A percentile compares a stretch with the other conserved stretches of the same genome.
Evolutionary conservation across 2,797 vertebrate species (phyloP).

Genomic region (Rhincodon typus): DNA sequence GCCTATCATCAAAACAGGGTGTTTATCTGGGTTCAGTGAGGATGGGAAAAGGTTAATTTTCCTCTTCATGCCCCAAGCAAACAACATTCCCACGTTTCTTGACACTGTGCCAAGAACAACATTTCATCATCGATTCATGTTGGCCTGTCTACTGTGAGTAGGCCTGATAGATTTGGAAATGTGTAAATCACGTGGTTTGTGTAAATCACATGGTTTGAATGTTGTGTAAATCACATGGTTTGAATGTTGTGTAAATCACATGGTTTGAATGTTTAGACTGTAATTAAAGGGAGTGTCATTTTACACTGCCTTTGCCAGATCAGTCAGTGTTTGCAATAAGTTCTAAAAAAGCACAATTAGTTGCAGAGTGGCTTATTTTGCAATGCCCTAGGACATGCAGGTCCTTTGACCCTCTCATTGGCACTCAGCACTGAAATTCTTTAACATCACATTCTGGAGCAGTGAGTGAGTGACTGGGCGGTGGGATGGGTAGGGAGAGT

Average conservation of each 20-base stretch:
- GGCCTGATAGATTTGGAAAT: slow-evolving; percentile 3
- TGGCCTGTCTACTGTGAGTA: background rate
- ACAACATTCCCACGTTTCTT: background rate
- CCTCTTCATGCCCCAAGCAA: background rate
- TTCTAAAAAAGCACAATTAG: background rate
- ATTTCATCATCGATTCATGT: background rate
- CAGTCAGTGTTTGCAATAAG: background rate
- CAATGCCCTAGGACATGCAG: background rate
- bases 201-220: background rate
- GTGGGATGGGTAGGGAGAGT: too few relatives aligned
- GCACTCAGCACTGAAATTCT: background rate
- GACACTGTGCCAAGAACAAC: background rate
- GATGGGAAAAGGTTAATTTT: background rate
- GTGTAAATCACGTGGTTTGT: background rate
- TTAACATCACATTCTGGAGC: background rate
- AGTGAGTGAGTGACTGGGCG: background rate
- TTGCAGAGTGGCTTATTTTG: background rate
- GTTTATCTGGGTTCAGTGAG: background rate
- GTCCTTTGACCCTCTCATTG: background rate
- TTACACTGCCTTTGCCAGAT: background rate
- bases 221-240: background rate
- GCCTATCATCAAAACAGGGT: background rate
- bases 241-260: background rate
- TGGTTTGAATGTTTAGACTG: background rate
- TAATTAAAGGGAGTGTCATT: slow-evolving; percentile 5